Evolutionary conservation across 1,140 invertebrate species (phyloP).

Genomic region (Diorhabda carinulata): DNA sequence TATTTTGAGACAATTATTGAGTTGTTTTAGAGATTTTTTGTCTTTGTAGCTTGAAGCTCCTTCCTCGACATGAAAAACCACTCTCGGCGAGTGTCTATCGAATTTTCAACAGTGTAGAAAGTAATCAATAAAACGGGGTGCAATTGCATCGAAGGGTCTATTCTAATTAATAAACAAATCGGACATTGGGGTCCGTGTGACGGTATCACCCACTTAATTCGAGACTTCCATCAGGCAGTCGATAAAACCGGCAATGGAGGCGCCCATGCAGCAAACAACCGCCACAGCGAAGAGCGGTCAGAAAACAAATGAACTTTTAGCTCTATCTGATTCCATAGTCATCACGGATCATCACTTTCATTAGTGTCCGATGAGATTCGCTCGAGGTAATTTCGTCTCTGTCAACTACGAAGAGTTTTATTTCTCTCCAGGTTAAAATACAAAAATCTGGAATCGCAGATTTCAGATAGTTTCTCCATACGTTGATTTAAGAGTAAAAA

Average conservation of each 20-base stretch:
- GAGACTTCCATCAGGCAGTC: background rate
- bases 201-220: background rate
- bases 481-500: too few species aligned
- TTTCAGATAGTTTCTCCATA: too few species aligned
- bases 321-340: constrained; percentile 23
- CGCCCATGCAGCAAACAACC: constrained; percentile 20
- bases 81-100: too few species aligned
- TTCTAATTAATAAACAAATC: background rate
- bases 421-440: too few species aligned
- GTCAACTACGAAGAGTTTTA: too few species aligned
- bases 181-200: background rate
- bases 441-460: too few species aligned
- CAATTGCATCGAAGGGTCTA: background rate
- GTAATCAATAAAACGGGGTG: background rate
- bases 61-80: too few species aligned
- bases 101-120: background rate
- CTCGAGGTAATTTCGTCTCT: too few species aligned
- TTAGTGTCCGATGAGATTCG: constrained; percentile 16
- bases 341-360: constrained; percentile 28
- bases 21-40: too few species aligned
- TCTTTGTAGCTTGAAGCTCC: too few species aligned
- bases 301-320: constrained; percentile 27
- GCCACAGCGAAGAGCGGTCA: constrained; percentile 21
- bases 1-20: too few species aligned
- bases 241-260: constrained; percentile 15